Base-by-base conservation (phyloP, 2,888 invertebrate species). In the Carterocephalus palaemon region DNA sequence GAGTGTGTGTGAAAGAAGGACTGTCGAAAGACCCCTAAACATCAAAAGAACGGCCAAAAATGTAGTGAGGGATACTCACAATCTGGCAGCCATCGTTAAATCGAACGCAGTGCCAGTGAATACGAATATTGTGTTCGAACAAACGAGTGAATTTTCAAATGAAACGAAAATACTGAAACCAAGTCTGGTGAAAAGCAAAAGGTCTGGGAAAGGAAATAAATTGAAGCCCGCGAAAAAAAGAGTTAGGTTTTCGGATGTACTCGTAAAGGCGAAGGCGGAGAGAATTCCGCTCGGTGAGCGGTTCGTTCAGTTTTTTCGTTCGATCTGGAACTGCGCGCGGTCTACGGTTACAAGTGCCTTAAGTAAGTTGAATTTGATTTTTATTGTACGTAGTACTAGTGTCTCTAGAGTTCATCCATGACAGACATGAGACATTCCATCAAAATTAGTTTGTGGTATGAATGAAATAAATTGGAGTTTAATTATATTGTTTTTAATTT, bases 201-300 rank as follows among this genome's bases (percentile, higher is more conserved):
- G 57, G 49, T 39, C 61, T 42, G 61, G 62, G 45, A 71, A 67
- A 64, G 61, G 60, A 57, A 52, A 54, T 52, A 64, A 62, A 59
- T 54, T 62, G 47, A 64, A 60, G 51, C 10, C 20, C 4, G 54
- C 54, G 47, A 81, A 79, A 72, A 83, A 84, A 73, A 74, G 68
- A 66, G 82, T 84, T 57, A 67, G 74, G 57, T 84, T 84, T 56
- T 67, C 62, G 51, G 82, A 80, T 59, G 57, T n/a, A n/a, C n/a
- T n/a, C n/a, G n/a, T 54, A 20, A 72, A 72, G 37, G 63, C 63
- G 51, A 53, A 49, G 34, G 47, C 54, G 42, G 68, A 69, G 52
- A 64, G 50, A 52, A 54, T 58, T 50, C 63, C 79, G 36, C 54
- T 81, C 48, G 67, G 68, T 58, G 67, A 71, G 53, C 74, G 81